phyloP scores from a whole-genome alignment of 1,140 invertebrate species.

The Cydia fagiglandana region DNA sequence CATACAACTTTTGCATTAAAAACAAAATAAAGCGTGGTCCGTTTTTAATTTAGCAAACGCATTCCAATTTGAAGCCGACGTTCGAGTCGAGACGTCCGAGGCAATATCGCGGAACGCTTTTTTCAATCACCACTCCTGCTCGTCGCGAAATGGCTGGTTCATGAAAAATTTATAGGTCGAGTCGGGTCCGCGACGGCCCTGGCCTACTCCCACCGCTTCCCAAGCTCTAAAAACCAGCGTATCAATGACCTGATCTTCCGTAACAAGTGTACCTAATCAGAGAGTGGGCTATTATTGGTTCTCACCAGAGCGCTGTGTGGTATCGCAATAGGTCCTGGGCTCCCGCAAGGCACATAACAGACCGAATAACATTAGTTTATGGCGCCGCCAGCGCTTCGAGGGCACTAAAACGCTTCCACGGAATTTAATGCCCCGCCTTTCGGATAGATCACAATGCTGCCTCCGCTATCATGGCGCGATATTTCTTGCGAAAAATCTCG shows the following conservation, averaged over 20 bases:
- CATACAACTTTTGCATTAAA: background rate
- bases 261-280: background rate
- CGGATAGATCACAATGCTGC: constrained; percentile 36
- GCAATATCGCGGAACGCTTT: constrained; percentile 62
- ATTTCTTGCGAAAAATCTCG: constrained; percentile 29
- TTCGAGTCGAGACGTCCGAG: constrained; percentile 23
- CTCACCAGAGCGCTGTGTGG: background rate
- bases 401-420: constrained; percentile 58
- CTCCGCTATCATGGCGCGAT: constrained; percentile 24
- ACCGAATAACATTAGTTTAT: constrained; percentile 73
- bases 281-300: background rate
- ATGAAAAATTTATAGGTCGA: constrained; percentile 72
- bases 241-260: background rate
- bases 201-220: constrained; percentile 32
- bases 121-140: constrained; percentile 65
- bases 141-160: constrained; percentile 58
- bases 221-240: background rate
- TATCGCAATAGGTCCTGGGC: constrained; percentile 15
- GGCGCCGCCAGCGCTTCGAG: constrained; percentile 47
- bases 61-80: constrained; percentile 15
- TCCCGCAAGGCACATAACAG: constrained; percentile 60
- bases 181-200: constrained; percentile 37
- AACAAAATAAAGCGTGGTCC: constrained; percentile 3
- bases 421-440: constrained; percentile 45
- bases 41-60: constrained; percentile 22